These are phyloP conservation scores for human (Homo sapiens) DNA, from an alignment of 2,113 vertebrate genomes.

Conservation along the genomic window GRCh38 chr14:88692501-88693000, in stretches of 20 bases:
- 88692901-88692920: slow-evolving; percentile 9
- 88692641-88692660: background rate
- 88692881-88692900: slow-evolving; percentile 9
- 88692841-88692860: background rate
- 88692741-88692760: background rate
- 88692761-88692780: background rate
- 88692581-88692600: background rate
- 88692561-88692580: background rate
- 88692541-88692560: background rate
- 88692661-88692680: background rate
- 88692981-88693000: background rate
- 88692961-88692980: background rate
- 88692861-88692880: background rate
- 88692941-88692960: slow-evolving; percentile 25
- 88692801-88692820: slow-evolving; percentile 17
- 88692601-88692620: background rate
- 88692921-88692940: background rate
- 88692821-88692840: background rate
- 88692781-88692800: background rate
- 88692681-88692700: slow-evolving; percentile 9
- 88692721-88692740: slow-evolving; percentile 23
- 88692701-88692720: background rate
- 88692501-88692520: background rate
- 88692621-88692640: background rate
- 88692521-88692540: background rate